These are phyloP conservation scores for Formica selysi DNA, from an alignment of 1,140 invertebrate genomes.

Conservation along the genomic window DNA sequence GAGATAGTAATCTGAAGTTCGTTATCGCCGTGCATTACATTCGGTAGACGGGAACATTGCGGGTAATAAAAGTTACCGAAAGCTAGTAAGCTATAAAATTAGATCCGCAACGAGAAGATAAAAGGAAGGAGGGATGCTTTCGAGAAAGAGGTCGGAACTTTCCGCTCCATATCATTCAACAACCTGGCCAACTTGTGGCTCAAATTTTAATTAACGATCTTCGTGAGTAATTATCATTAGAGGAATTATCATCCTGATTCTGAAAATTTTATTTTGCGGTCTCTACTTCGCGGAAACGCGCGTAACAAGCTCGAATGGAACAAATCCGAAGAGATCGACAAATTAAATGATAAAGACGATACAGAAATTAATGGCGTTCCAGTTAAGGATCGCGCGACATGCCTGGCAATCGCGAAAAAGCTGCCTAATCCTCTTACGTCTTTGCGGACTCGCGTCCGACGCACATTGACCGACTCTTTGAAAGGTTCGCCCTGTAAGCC, in stretches of 20 bases:
- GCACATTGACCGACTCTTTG: conserved; percentile 71
- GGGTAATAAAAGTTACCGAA: conserved; percentile 52
- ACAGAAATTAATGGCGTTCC: conserved; percentile 72
- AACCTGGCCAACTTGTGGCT: background rate
- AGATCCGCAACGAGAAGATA: conserved; percentile 31
- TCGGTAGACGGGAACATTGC: conserved; percentile 29
- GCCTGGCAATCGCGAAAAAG: conserved; percentile 66
- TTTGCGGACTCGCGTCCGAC: conserved; percentile 47
- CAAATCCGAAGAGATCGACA: conserved; percentile 57
- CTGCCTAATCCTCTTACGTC: conserved; percentile 75
- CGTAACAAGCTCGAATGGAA: background rate
- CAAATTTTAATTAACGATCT: conserved; percentile 57
- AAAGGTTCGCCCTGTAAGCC: conserved; percentile 66
- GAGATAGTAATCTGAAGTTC: conserved; percentile 57
- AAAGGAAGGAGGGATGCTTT: conserved; percentile 7
- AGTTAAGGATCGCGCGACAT: conserved; percentile 69
- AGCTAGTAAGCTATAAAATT: conserved; percentile 57
- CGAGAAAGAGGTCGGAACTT: conserved; percentile 34
- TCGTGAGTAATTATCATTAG: too few species aligned
- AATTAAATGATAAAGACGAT: conserved; percentile 69
- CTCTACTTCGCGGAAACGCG: background rate
- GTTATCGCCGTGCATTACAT: conserved; percentile 56
- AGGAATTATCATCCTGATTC: conserved; percentile 40
- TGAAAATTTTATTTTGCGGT: background rate
- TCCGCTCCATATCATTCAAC: conserved; percentile 51